Evolutionary conservation across 1,140 invertebrate genomes (phyloP).

Genomic region (Neodiprion pinetum): DNA sequence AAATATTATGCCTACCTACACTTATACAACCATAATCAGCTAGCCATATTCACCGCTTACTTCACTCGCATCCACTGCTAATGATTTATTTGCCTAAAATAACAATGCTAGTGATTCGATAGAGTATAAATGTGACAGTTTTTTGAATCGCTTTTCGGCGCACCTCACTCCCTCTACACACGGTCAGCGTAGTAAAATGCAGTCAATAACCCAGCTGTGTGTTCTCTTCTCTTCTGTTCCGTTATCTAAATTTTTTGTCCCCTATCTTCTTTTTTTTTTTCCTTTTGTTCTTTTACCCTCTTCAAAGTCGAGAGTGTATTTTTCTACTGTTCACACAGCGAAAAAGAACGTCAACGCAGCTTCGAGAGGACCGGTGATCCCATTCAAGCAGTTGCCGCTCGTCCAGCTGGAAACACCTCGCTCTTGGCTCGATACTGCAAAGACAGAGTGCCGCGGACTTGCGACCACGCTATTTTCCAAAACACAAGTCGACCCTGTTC

Average conservation of each 20-base stretch:
- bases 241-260: too few relatives aligned
- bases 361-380: conserved; percentile 50
- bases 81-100: too few relatives aligned
- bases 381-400: conserved; percentile 59
- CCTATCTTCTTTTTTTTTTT: not conserved
- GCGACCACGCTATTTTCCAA: conserved; percentile 75
- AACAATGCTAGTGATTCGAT: too few relatives aligned
- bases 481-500: conserved; percentile 75
- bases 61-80: too few relatives aligned
- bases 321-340: conserved; percentile 38
- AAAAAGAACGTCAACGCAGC: conserved; percentile 53
- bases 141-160: too few relatives aligned
- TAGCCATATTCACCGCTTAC: too few relatives aligned
- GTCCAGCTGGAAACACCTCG: conserved; percentile 71
- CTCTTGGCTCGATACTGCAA: conserved; percentile 80
- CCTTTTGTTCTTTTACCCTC: conserved; percentile 1
- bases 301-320: not conserved
- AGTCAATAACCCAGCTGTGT: too few relatives aligned
- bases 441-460: conserved; percentile 77
- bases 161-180: too few relatives aligned
- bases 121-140: too few relatives aligned
- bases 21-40: not conserved
- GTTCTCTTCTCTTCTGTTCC: too few relatives aligned
- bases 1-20: not conserved
- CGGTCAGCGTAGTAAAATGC: too few relatives aligned